Evolutionary conservation across 2,113 vertebrate genomes (phyloP), one percentile per base, ranked within the genome.

Genomic region (Axis porcinus): DNA sequence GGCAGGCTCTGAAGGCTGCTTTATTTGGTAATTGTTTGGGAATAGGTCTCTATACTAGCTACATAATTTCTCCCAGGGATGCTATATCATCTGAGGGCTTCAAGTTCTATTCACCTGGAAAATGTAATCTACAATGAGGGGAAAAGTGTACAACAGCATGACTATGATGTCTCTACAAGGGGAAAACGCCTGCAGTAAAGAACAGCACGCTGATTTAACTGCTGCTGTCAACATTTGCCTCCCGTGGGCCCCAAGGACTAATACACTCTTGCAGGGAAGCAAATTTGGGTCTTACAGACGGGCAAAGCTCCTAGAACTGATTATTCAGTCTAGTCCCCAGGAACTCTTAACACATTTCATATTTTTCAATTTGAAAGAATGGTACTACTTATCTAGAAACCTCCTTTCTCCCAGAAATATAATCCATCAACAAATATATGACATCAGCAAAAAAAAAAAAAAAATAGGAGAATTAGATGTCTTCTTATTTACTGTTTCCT

Each of bases 301-400:
- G 92, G 97, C 97, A 98, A 97, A 98, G 94, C 94, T 98, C 97
- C 98, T 97, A 97, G 95, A 98, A 92, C 96, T 98, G 98, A 98
- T 98, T 98, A 98, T 97, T 98, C 97, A 98, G 47, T 94, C 30
- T 14, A 19, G 54, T 98, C 98, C 97, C 98, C 74, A 96, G 97
- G 96, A 98, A 97, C 93, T 97, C 95, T 96, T 98, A 98, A 96
- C 70, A 94, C 95, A 95, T 98, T 98, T 98, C 98, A 96, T 98
- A 98, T 98, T 99, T 98, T 98, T 98, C 97, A 98, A 87, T 98
- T 98, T 98, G 96, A 98, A 98, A 98, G 96, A 98, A 97, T 91
- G 30, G 36, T 5, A 93, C 88, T 95, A 95, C 94, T 98, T 98
- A 97, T 91, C 95, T 76, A 82, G 92, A 99, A 98, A 96, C 33